Conservation (phyloP, 2,888 invertebrate genomes). For the Idaea dimidiata region DNA sequence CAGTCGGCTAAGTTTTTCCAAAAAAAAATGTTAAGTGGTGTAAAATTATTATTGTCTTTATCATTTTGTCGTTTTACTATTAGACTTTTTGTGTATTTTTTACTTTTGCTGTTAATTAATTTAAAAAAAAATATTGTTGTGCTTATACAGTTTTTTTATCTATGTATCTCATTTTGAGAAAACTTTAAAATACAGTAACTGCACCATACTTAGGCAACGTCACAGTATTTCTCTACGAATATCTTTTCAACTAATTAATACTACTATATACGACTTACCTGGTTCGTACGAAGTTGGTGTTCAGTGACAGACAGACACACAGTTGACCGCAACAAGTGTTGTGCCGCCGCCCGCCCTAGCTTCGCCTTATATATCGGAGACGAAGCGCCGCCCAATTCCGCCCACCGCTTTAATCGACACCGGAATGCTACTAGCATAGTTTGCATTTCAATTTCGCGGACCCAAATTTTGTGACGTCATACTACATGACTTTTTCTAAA, state of each 20-base stretch:
- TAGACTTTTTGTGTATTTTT: no score
- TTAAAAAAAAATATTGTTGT: no score
- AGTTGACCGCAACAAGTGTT: conserved; percentile 70
- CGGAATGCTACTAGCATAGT: conserved; percentile 63
- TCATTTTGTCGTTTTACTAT: no score
- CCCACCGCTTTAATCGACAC: conserved; percentile 66
- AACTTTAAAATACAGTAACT: no score
- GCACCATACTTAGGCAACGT: no score
- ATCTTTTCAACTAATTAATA: conserved; percentile 5
- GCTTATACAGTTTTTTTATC: no score
- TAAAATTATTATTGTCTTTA: no score
- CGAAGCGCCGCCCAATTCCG: conserved; percentile 53
- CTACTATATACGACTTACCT: conserved; percentile 53
- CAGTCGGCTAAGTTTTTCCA: no score
- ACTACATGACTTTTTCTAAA: conserved; percentile 9
- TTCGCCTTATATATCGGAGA: conserved; percentile 63
- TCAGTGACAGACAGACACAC: conserved; percentile 30
- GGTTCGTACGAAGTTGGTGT: conserved; percentile 45
- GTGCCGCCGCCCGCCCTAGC: conserved; percentile 60
- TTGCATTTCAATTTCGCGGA: conserved; percentile 62
- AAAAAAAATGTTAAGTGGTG: no score
- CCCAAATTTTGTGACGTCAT: conserved; percentile 40
- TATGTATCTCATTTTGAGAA: no score
- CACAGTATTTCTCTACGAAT: background rate
- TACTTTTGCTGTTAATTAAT: no score